These are phyloP conservation scores for Taenioides sp. DNA, from an alignment of 2,797 vertebrate genomes.

Conservation along the genomic window DNA sequence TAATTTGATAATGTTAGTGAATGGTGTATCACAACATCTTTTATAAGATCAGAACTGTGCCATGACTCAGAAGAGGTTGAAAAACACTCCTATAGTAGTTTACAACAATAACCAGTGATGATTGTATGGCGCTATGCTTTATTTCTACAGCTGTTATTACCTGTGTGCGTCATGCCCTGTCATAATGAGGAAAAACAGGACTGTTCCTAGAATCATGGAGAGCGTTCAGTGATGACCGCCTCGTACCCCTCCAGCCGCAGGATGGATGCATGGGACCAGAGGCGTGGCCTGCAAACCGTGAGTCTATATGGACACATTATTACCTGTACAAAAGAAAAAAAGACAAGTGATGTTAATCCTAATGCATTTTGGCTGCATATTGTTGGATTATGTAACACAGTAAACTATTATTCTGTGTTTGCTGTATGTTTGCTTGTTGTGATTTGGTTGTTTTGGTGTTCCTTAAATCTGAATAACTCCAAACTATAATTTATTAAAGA, in stretches of 20 bases:
- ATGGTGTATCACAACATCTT: too few species aligned
- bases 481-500: too few species aligned
- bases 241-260: slow-evolving; percentile 67
- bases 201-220: slow-evolving; percentile 56
- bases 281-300: slow-evolving; percentile 79
- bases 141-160: slow-evolving; percentile 38
- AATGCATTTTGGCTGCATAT: neutral
- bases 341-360: neutral
- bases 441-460: too few species aligned
- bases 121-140: neutral
- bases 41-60: too few species aligned
- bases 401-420: too few species aligned
- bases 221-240: slow-evolving; percentile 65
- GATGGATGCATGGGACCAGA: slow-evolving; percentile 82
- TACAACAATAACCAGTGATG: neutral
- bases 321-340: neutral
- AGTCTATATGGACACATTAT: slow-evolving; percentile 43
- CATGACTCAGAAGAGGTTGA: too few species aligned
- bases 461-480: too few species aligned
- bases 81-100: neutral
- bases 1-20: too few species aligned
- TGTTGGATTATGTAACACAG: neutral
- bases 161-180: slow-evolving; percentile 36
- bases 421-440: too few species aligned
- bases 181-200: slow-evolving; percentile 44